Percentiles rank a stretch among this genome's conserved stretches.
phyloP scores from a whole-genome alignment of 2,113 vertebrate species.

The Micronycteris hirsuta region DNA sequence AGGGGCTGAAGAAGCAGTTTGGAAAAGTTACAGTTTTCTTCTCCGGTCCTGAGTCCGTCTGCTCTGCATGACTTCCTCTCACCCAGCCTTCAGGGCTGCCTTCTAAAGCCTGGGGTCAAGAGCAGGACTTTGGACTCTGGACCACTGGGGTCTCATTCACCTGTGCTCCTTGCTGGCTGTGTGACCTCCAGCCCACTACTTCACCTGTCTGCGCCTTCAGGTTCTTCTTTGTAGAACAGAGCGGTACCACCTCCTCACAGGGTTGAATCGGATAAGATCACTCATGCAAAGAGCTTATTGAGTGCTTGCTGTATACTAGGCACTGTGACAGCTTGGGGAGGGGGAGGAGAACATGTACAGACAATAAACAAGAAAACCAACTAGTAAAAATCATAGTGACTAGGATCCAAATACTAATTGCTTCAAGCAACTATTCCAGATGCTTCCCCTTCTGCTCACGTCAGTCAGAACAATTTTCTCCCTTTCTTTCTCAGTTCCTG shows the following conservation, averaged over 20 bases:
- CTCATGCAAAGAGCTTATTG: background rate
- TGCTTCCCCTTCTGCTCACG: accelerated
- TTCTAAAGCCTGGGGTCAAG: background rate
- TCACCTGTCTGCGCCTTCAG: background rate
- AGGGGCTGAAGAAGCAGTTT: background rate
- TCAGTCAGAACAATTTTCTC: background rate
- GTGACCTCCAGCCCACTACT: background rate
- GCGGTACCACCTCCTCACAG: background rate
- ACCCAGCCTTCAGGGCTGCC: background rate
- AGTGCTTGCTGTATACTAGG: background rate
- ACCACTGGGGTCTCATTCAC: background rate
- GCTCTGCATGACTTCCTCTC: background rate
- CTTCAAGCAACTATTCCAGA: background rate
- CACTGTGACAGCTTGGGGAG: background rate
- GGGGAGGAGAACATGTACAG: background rate
- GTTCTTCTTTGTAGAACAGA: background rate
- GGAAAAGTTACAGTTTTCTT: background rate
- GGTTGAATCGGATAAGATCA: background rate
- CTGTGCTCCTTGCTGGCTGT: background rate
- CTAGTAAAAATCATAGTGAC: background rate
- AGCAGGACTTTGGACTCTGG: background rate
- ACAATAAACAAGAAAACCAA: background rate
- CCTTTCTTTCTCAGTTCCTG: background rate
- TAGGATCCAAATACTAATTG: too few species aligned
- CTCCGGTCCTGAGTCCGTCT: background rate